A percentile compares a stretch with the other conserved stretches of the same genome.
Evolutionary conservation across 2,888 invertebrate genomes (phyloP).

Genomic region (Dendrolimus pini): DNA sequence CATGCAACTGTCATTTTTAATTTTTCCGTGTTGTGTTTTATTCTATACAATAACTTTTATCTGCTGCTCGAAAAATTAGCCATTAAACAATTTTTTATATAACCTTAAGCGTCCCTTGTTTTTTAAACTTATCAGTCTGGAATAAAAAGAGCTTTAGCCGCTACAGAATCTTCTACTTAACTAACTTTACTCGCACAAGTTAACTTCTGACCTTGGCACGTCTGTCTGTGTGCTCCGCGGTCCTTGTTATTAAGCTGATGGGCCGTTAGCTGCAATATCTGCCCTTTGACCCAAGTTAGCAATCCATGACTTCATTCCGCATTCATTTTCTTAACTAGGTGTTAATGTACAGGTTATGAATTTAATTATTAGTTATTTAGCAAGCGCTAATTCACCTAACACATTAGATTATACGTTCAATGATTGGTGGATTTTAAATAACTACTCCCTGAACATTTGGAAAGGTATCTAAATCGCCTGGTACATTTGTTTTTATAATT

Average conservation of each 20-base stretch:
- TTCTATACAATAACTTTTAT: too few relatives aligned
- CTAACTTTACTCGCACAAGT: background rate
- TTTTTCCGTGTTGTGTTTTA: too few relatives aligned
- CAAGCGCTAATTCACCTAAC: background rate
- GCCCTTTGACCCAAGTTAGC: constrained; percentile 16
- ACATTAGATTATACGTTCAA: background rate
- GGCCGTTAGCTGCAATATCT: constrained; percentile 20
- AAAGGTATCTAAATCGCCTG: too few relatives aligned
- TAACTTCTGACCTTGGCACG: constrained; percentile 18
- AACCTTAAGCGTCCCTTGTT: too few relatives aligned
- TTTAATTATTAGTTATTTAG: background rate
- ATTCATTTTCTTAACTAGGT: background rate
- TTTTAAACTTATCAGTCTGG: too few relatives aligned
- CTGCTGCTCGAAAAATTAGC: too few relatives aligned
- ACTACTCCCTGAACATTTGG: too few relatives aligned
- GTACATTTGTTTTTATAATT: too few relatives aligned
- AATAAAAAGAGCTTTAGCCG: background rate
- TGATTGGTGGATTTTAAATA: too few relatives aligned
- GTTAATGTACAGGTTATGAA: background rate
- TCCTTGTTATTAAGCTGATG: constrained; percentile 31
- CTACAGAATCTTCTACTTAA: background rate
- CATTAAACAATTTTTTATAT: too few relatives aligned
- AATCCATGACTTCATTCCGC: constrained; percentile 3
- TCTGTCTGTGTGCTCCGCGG: constrained; percentile 32
- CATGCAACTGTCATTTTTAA: too few relatives aligned